Base-by-base conservation (phyloP, 2,797 vertebrate genomes). In the Etheostoma nigrum region DNA sequence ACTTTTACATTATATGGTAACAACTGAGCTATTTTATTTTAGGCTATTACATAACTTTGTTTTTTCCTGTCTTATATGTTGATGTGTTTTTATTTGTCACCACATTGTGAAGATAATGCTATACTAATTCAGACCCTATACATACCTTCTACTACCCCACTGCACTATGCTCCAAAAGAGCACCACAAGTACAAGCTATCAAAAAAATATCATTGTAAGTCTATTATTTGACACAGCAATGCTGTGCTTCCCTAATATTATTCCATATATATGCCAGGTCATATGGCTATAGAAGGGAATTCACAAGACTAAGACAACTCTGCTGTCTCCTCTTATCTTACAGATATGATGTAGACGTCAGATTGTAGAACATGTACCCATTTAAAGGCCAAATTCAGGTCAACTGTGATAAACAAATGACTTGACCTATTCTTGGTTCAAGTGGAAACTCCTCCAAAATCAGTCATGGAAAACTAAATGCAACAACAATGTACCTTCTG, bases 121-220 rank as follows among this genome's bases (percentile, higher is more conserved):
- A 74, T 67, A 83, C 77, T 78, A 83, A 88, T 85, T 80, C 64
- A 83, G 80, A 76, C 82, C 49, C 58, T 89, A 85, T 79, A 45
- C 52, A 84, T 68, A 83, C 84, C 45, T 83, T 67, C 86, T 90
- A 89, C 76, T 49, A 86, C 53, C 86, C 73, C 54, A 89, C 80
- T 66, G 60, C 57, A 90, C 78, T 57, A 76, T 58, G 71, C 69
- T 76, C 48, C 63, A 72, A 72, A 78, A 16, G 59, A 88, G 75
- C 72, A 83, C 58, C 44, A 85, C 76, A 81, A 84, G 68, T 66
- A 87, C 76, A 42, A 77, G 65, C 79, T 79, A 83, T 79, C 64
- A 72, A 88, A 79, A 60, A 71, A 74, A 42, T 51, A 74, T 83
- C 23, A 57, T 62, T 8, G 3, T 57, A 77, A 59, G 60, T 83